These are phyloP conservation scores for Leucania comma DNA, from an alignment of 2,888 invertebrate species.

Conservation along the genomic window DNA sequence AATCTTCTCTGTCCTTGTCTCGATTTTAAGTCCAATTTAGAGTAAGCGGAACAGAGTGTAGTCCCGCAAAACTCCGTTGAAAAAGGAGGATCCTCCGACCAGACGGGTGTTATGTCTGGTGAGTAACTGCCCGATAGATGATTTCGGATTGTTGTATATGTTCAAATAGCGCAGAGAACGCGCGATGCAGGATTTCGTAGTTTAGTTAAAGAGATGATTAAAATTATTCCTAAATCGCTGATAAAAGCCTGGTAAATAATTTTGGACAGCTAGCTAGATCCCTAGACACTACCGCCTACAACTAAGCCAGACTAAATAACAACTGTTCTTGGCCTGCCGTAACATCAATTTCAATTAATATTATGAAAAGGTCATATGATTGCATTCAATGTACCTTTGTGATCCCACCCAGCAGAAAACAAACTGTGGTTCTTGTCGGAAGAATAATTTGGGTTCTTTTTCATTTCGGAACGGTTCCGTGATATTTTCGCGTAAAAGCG, in stretches of 20 bases:
- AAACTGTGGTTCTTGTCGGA: background rate
- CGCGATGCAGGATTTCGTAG: too few relatives aligned
- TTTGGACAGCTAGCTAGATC: background rate
- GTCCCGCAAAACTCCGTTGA: too few relatives aligned
- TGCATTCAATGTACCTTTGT: background rate
- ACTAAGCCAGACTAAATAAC: background rate
- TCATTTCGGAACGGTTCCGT: background rate
- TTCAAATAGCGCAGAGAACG: too few relatives aligned
- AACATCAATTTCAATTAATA: background rate
- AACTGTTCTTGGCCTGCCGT: background rate
- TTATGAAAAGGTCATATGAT: background rate
- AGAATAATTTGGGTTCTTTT: background rate
- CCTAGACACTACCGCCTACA: background rate
- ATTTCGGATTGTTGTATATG: too few relatives aligned
- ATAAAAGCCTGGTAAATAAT: background rate
- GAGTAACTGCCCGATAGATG: too few relatives aligned
- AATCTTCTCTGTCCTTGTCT: too few relatives aligned
- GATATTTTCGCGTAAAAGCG: slow-evolving; percentile 1
- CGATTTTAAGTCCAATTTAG: too few relatives aligned
- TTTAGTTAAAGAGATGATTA: too few relatives aligned
- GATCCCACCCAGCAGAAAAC: background rate
- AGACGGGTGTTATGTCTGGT: too few relatives aligned
- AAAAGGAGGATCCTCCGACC: too few relatives aligned
- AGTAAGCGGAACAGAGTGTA: too few relatives aligned
- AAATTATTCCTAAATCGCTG: too few relatives aligned